Evolutionary conservation across 2,888 invertebrate species (phyloP), one percentile per base, ranked within the genome.

Genomic region (Ecliptopera silaceata): DNA sequence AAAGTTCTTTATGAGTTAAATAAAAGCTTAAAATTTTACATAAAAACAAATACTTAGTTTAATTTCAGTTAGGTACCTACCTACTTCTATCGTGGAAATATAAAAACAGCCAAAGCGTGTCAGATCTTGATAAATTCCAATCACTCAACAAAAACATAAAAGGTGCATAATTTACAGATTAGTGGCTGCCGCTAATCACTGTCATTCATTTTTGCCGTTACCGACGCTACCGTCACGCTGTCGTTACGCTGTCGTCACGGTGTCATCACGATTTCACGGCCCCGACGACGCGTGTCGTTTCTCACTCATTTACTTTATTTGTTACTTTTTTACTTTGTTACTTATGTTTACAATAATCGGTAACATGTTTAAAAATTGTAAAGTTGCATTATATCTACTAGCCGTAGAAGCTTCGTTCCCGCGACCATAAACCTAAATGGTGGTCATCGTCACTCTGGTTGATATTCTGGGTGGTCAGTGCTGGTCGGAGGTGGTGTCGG

Each of bases 231-330:
- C 63, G 64, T 61, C 67, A 61, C 69, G 66, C 51, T 34, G 13
- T 26, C 64, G 72, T 68, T 65, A 68, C 69, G 70, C 50, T 43
- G 58, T 38, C 66, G 71, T 69, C 68, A 64, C 65, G 66, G 41
- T 43, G 34, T 47, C 50, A 56, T 61, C 59, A 36, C 47, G 52
- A 58, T 64, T 34, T 54, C 51, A 54, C 51, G 58, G n/a, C n/a
- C 42, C 45, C 48, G 36, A 26, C 45, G 42, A 52, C 60, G 59
- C 62, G 58, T 60, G 64, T 54, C 59, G 53, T 39, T 59, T 53
- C 26, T 32, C 46, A 42, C 43, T 49, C 31, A 31, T 46, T 49
- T 57, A 13, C 39, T 51, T 56, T 54, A n/a, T n/a, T n/a, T n/a
- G n/a, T 61, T 43, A 45, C 53, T 47, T 49, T 43, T 22, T 12